A percentile compares a stretch with the other conserved stretches of the same genome.
Evolutionary conservation across 2,888 invertebrate genomes (phyloP).

Genomic region (Trypoxylon attenuatum): DNA sequence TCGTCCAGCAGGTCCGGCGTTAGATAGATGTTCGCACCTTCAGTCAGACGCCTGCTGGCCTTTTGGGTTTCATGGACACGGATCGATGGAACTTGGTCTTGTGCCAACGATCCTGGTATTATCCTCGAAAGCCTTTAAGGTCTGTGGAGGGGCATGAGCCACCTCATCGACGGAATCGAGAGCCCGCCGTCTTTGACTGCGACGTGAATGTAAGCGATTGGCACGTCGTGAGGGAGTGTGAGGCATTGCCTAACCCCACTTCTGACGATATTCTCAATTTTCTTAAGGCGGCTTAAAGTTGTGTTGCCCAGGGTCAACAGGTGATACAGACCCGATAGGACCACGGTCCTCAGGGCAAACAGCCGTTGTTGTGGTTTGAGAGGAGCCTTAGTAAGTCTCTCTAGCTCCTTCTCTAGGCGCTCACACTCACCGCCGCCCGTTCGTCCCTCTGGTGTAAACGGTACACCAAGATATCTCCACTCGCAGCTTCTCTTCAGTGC

Average conservation of each 20-base stretch:
- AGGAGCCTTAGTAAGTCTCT: conserved; percentile 20
- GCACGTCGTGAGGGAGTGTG: too few relatives aligned
- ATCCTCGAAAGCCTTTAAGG: too few relatives aligned
- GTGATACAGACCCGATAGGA: conserved; percentile 55
- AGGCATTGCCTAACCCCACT: conserved; percentile 52
- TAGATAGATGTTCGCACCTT: too few relatives aligned
- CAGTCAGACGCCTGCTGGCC: too few relatives aligned
- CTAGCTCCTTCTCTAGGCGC: background rate
- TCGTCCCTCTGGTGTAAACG: conserved; percentile 27
- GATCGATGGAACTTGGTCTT: too few relatives aligned
- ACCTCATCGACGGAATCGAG: too few relatives aligned
- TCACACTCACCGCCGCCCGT: too few relatives aligned
- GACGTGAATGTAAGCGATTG: conserved; percentile 62
- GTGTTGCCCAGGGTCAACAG: conserved; percentile 61
- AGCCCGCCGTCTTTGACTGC: conserved; percentile 52
- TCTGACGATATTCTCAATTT: conserved; percentile 52
- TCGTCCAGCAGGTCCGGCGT: too few relatives aligned
- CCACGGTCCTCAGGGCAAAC: conserved; percentile 21
- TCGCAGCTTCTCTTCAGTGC: conserved; percentile 23
- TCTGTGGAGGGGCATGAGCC: too few relatives aligned
- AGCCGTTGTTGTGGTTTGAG: conserved; percentile 44
- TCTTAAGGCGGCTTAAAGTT: too few relatives aligned
- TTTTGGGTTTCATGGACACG: too few relatives aligned
- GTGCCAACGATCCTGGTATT: too few relatives aligned
- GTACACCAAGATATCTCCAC: conserved; percentile 33